Percentiles rank a stretch among this genome's conserved stretches.
Evolutionary conservation across 2,888 invertebrate genomes (phyloP).

Genomic region (Idaea aversata): DNA sequence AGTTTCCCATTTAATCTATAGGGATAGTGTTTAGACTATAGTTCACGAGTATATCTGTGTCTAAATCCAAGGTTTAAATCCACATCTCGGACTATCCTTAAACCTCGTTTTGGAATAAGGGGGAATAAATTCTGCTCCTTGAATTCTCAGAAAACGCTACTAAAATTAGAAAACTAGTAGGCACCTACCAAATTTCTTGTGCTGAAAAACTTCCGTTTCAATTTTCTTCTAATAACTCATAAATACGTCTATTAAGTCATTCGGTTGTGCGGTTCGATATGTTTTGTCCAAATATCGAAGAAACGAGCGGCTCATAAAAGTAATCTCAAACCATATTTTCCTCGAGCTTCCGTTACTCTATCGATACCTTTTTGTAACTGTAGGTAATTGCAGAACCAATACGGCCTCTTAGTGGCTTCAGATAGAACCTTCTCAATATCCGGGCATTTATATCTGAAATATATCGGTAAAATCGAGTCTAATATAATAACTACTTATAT

Average conservation of each 20-base stretch:
- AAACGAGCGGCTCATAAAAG: neutral
- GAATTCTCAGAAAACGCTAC: too few relatives aligned
- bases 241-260: neutral
- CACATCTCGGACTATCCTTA: too few relatives aligned
- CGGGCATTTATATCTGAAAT: neutral
- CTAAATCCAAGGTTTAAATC: too few relatives aligned
- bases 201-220: neutral
- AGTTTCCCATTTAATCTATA: too few relatives aligned
- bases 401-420: neutral
- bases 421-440: neutral
- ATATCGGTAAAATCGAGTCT: constrained; percentile 15
- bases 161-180: too few relatives aligned
- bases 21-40: too few relatives aligned
- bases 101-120: too few relatives aligned
- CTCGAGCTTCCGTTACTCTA: neutral
- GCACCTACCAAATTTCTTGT: neutral
- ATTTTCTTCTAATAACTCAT: neutral
- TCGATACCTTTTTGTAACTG: constrained; percentile 1
- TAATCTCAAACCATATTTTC: neutral
- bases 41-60: too few relatives aligned
- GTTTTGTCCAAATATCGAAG: neutral
- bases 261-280: neutral
- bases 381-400: constrained; percentile 4
- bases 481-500: constrained; percentile 18
- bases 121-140: too few relatives aligned